phyloP scores from a whole-genome alignment of 2,113 vertebrate species.

The Tamias sibiricus region DNA sequence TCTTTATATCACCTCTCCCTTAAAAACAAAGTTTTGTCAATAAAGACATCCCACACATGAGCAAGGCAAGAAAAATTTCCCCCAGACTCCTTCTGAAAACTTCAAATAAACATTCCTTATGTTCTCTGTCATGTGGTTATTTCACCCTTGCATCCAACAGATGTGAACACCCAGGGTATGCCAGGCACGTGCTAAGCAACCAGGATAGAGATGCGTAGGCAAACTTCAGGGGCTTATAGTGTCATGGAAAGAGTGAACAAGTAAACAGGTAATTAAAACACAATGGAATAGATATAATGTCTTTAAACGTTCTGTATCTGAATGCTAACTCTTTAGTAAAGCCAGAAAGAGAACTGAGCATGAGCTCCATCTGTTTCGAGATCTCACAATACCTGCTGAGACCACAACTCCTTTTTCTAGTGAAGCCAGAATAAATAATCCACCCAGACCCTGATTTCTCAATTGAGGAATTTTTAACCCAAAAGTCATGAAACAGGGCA shows the following conservation, averaged over 20 bases:
- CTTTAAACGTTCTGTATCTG: background rate
- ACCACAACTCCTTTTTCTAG: background rate
- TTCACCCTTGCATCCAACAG: constrained; percentile 8
- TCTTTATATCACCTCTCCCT: constrained; percentile 46
- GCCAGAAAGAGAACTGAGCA: background rate
- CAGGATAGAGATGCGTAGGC: background rate
- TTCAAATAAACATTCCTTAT: constrained; percentile 47
- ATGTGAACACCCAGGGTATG: background rate
- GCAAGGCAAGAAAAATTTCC: constrained; percentile 69
- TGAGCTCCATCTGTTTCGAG: background rate
- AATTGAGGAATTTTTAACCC: background rate
- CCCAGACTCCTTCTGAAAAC: constrained; percentile 57
- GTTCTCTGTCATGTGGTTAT: background rate
- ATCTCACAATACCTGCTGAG: background rate
- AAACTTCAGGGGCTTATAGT: background rate
- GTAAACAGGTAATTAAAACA: background rate
- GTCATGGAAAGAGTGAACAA: background rate
- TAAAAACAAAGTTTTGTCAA: constrained; percentile 44
- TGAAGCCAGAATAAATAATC: background rate
- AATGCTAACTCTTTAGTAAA: background rate
- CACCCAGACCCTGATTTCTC: background rate
- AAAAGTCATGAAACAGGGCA: background rate
- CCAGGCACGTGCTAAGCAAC: background rate
- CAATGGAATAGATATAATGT: background rate
- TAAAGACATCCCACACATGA: constrained; percentile 41